phyloP scores from a whole-genome alignment of 2,113 vertebrate genomes.

The Lepus europaeus region DNA sequence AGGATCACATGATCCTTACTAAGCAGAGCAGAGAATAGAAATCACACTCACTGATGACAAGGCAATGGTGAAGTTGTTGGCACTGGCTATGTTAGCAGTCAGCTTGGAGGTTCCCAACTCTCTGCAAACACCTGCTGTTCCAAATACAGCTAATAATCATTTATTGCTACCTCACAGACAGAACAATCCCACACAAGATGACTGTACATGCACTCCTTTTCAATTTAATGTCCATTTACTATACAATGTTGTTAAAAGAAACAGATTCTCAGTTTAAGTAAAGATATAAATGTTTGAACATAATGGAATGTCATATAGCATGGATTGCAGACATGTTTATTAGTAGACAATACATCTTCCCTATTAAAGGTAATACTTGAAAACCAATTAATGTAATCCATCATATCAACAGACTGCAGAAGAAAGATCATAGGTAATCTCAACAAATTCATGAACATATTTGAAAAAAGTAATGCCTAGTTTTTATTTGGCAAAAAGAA shows the following conservation, averaged over 20 bases:
- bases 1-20: neutral
- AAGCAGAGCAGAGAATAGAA: neutral
- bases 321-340: slow-evolving; percentile 10
- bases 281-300: neutral
- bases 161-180: neutral
- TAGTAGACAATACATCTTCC: neutral
- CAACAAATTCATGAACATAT: slow-evolving; percentile 25
- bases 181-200: neutral
- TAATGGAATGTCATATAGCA: neutral
- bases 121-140: neutral
- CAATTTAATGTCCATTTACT: neutral
- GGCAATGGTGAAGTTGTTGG: neutral
- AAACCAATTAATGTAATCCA: neutral
- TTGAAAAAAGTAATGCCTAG: neutral
- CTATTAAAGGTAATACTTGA: neutral
- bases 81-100: neutral
- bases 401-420: neutral
- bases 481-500: neutral
- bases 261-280: slow-evolving; percentile 33
- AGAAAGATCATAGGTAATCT: slow-evolving; percentile 28
- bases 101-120: neutral
- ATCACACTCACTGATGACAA: neutral
- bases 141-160: neutral
- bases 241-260: neutral
- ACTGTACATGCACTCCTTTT: neutral